A percentile compares a stretch with the other conserved stretches of the same genome.
Conservation (phyloP, 2,113 vertebrate species). For the Petaurus breviceps region DNA sequence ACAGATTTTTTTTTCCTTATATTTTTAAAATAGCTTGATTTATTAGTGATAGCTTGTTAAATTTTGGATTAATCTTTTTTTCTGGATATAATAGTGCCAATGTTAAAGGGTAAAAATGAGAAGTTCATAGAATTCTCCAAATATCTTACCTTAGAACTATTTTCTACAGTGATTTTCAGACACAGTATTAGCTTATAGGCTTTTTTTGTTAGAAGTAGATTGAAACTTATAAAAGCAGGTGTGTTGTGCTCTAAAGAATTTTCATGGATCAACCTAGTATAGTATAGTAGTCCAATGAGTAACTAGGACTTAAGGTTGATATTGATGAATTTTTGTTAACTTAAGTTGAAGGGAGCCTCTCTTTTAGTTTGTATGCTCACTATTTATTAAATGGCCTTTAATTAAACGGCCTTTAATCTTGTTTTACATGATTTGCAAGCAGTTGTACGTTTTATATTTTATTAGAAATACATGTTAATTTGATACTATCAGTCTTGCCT, state of each 20-base stretch:
- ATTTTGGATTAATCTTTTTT: slow-evolving; percentile 5
- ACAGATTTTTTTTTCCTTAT: background rate
- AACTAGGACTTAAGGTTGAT: slow-evolving; percentile 33
- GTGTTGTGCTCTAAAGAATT: slow-evolving; percentile 41
- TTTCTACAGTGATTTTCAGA: slow-evolving; percentile 53
- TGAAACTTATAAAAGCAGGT: slow-evolving; percentile 44
- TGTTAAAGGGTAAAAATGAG: background rate
- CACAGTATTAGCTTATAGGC: slow-evolving; percentile 37
- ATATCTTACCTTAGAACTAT: slow-evolving; percentile 61
- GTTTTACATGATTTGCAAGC: slow-evolving; percentile 32
- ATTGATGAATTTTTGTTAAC: background rate
- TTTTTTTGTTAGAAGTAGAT: slow-evolving; percentile 31
- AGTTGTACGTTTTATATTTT: slow-evolving; percentile 4
- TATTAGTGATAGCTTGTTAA: background rate
- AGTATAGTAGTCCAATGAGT: slow-evolving; percentile 2
- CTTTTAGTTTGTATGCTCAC: slow-evolving; percentile 31
- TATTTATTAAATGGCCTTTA: slow-evolving; percentile 23
- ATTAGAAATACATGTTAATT: slow-evolving; percentile 35
- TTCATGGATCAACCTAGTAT: background rate
- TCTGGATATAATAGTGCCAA: background rate
- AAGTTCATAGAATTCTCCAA: background rate
- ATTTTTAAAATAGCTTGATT: background rate
- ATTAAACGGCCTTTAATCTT: slow-evolving; percentile 1
- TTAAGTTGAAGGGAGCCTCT: slow-evolving; percentile 45
- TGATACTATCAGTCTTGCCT: slow-evolving; percentile 34